phyloP scores from a whole-genome alignment of 2,888 invertebrate species.

The Byasa hedistus region DNA sequence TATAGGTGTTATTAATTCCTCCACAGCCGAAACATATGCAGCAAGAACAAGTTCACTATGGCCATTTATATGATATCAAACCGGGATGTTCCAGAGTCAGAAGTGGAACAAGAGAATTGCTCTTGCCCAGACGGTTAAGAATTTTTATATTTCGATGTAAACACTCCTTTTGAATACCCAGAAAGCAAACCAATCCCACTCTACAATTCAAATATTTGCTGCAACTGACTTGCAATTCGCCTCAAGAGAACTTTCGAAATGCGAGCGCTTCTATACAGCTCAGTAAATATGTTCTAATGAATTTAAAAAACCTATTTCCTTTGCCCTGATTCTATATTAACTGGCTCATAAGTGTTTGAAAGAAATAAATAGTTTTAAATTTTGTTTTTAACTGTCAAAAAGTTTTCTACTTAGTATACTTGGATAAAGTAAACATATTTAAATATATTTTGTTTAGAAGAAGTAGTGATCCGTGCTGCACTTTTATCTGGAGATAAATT shows the following conservation, averaged over 20 bases:
- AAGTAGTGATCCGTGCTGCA: too few relatives aligned
- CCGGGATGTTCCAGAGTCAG: constrained; percentile 32
- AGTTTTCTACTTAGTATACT: too few relatives aligned
- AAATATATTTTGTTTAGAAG: too few relatives aligned
- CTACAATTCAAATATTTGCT: constrained; percentile 76
- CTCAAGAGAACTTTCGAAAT: constrained; percentile 50
- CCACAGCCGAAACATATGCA: too few relatives aligned
- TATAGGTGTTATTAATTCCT: too few relatives aligned
- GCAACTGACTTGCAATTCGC: constrained; percentile 68
- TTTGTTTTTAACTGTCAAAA: too few relatives aligned
- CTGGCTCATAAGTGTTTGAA: too few relatives aligned
- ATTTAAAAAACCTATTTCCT: constrained; percentile 31
- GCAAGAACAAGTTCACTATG: background rate
- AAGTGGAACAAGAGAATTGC: constrained; percentile 33
- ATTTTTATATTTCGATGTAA: constrained; percentile 69
- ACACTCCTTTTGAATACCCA: constrained; percentile 63
- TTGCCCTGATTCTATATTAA: constrained; percentile 32
- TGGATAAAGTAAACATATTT: too few relatives aligned
- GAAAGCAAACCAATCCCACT: constrained; percentile 75
- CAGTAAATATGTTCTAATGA: constrained; percentile 39
- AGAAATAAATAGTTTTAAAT: too few relatives aligned
- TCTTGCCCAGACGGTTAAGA: constrained; percentile 43
- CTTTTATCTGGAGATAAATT: too few relatives aligned
- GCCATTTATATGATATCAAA: constrained; percentile 7
- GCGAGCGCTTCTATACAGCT: constrained; percentile 38